Evolutionary conservation across 2,113 vertebrate species (phyloP), one percentile per base, ranked within the genome.

Genomic region (Hydrolagus affinis): DNA sequence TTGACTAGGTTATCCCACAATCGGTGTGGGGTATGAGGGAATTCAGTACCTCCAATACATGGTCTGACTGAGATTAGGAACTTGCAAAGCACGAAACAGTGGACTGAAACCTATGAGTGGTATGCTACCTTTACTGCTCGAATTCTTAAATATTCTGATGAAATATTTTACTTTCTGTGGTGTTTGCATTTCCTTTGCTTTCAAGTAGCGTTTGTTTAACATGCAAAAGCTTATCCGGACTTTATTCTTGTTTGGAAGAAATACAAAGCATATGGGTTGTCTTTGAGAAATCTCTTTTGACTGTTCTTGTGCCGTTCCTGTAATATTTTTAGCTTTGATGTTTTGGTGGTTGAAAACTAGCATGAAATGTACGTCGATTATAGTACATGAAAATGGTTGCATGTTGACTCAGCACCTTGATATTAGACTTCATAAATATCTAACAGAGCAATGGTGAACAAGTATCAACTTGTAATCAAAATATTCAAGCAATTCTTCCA

Each of bases 381-480:
- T 11, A 25, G 12, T 12, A 56, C 30, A 57, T 23, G 10, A 62
- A 78, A 78, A 75, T 56, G 32, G 17, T 23, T 60, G 19, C 25
- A 11, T 78, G 21, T 11, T 78, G n/a, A 23, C 75, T 60, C 25
- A 78, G 57, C 11, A 15, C 75, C 11, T 23, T 78, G 75, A 78
- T 57, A 23, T 57, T 23, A 78, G n/a, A 78, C 4, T 12, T 78
- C 15, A 78, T 21, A n/a, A 14, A 23, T 78, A 78, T 78, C 75
- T 25, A 62, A 60, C 21, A 14, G 21, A 78, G 75, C 57, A 25
- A 23, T 30, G 23, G 21, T 19, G n/a, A 57, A 59, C 75, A 59
- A 78, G 75, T 78, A 60, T 78, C 75, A 60, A 57, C 75, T 60
- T 78, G 75, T 78, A 78, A 62, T 78, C 23, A 25, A 59, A 78